Base-by-base conservation (phyloP, 2,113 vertebrate genomes). In the Pogonocichla stellata region DNA sequence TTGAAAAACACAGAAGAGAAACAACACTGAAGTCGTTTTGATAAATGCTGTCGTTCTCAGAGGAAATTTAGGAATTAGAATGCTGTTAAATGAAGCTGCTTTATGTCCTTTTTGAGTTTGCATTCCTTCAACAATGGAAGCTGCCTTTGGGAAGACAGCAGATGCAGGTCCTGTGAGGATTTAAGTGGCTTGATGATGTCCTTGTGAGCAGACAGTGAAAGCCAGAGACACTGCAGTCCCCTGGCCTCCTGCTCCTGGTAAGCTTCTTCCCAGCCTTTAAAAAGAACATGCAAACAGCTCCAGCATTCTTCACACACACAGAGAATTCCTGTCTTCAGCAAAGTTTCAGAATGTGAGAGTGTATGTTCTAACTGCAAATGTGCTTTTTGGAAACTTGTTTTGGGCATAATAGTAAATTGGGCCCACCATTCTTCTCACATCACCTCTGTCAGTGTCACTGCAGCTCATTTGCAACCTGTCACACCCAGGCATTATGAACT, bases 31-130 rank as follows among this genome's bases (percentile, higher is more conserved):
- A 69, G 53, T 13, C 64, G 51, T 91, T 92, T 74, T 87, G 78
- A 92, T 91, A 95, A 96, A 95, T 34, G 40, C 24, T 80, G 53
- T 29, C 19, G 48, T 64, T 93, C 65, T 85, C 86, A 33, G 48
- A 87, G 43, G 77, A 91, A 81, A 85, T 84, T 45, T 53, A 71
- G 53, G 53, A 74, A 74, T 81, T 79, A 64, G 48, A 93, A 71
- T 60, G 40, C 36, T 91, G 80, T 67, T 91, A 89, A 80, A 79
- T 53, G 23, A 60, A 92, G 20, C 53, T 86, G 58, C 48, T 95
- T 89, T 79, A 34, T 91, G 62, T 51, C 36, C 26, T 64, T 18
- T 43, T 51, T 62, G 48, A 88, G 22, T 73, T 94, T 88, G 81
- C 43, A 60, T 48, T 78, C 90, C 40, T 67, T 64, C 0, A 2